A percentile compares a stretch with the other conserved stretches of the same genome.
Evolutionary conservation across 2,888 invertebrate species (phyloP).

Genomic region (Xestobium rufovillosum): DNA sequence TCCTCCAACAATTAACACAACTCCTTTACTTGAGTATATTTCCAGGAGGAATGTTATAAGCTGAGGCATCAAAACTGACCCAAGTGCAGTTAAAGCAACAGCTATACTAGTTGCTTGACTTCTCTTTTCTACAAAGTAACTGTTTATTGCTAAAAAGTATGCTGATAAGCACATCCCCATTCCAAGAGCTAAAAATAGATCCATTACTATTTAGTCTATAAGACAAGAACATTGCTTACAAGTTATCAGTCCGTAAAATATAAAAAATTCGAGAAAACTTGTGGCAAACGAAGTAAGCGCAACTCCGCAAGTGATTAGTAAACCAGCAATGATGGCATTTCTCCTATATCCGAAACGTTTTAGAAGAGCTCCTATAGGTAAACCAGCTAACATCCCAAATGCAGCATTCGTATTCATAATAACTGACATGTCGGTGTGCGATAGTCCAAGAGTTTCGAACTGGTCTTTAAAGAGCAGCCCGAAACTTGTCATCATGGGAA

Average conservation of each 20-base stretch:
- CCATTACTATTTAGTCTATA: too few relatives aligned
- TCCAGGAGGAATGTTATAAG: slow-evolving; percentile 51
- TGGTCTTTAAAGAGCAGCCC: slow-evolving; percentile 59
- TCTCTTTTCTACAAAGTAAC: slow-evolving; percentile 56
- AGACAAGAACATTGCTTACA: too few relatives aligned
- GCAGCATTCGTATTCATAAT: slow-evolving; percentile 61
- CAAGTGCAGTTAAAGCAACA: slow-evolving; percentile 58
- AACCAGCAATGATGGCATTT: slow-evolving; percentile 51
- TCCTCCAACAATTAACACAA: slow-evolving; percentile 55
- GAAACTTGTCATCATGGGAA: slow-evolving; percentile 55
- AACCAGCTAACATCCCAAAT: slow-evolving; percentile 58
- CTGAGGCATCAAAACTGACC: slow-evolving; percentile 59
- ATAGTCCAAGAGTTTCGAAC: slow-evolving; percentile 49
- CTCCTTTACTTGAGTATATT: slow-evolving; percentile 52
- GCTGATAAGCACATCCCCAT: slow-evolving; percentile 53
- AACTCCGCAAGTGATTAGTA: slow-evolving; percentile 50
- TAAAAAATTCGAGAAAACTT: slow-evolving; percentile 51
- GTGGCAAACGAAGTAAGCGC: slow-evolving; percentile 51
- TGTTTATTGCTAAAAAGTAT: slow-evolving; percentile 56
- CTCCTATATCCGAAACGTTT: slow-evolving; percentile 57
- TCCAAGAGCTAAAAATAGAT: slow-evolving; percentile 53
- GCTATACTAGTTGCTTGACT: slow-evolving; percentile 55
- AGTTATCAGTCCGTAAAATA: slow-evolving; percentile 61
- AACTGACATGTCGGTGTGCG: slow-evolving; percentile 54
- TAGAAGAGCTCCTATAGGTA: slow-evolving; percentile 58